A percentile compares a stretch with the other conserved stretches of the same genome.
Conservation (phyloP, 2,113 vertebrate species). For the Uria aalge region DNA sequence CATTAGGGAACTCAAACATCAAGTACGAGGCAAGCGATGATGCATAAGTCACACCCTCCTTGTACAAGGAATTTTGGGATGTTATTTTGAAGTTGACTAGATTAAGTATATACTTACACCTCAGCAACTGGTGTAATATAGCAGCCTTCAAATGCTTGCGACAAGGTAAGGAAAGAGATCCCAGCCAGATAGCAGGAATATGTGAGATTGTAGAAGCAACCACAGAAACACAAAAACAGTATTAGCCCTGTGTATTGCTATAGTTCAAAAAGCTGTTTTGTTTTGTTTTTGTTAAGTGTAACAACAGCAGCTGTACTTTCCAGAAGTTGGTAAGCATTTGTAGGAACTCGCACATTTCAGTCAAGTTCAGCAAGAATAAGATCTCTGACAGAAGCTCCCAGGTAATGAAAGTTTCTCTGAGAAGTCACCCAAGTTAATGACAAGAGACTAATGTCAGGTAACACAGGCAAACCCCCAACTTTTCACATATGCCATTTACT, state of each 20-base stretch:
- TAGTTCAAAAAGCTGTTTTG: neutral
- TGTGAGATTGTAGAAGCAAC: accelerated
- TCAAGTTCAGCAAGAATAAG: neutral
- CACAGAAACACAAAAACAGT: neutral
- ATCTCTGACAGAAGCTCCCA: neutral
- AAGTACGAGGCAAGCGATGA: accelerated
- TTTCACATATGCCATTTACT: neutral
- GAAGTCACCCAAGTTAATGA: neutral
- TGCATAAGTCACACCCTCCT: neutral
- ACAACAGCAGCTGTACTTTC: neutral
- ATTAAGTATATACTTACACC: neutral
- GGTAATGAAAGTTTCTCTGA: neutral
- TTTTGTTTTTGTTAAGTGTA: neutral
- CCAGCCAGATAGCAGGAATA: neutral
- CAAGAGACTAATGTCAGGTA: neutral
- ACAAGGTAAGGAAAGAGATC: neutral
- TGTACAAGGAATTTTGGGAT: neutral
- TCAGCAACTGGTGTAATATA: neutral
- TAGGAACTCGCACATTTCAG: neutral
- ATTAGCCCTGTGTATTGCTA: neutral
- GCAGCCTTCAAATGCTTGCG: neutral
- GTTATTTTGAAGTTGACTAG: neutral
- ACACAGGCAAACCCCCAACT: neutral
- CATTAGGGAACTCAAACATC: neutral
- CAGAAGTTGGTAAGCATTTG: neutral